These are phyloP conservation scores for Prosapia bicincta DNA, from an alignment of 2,888 invertebrate genomes.

Conservation along the genomic window DNA sequence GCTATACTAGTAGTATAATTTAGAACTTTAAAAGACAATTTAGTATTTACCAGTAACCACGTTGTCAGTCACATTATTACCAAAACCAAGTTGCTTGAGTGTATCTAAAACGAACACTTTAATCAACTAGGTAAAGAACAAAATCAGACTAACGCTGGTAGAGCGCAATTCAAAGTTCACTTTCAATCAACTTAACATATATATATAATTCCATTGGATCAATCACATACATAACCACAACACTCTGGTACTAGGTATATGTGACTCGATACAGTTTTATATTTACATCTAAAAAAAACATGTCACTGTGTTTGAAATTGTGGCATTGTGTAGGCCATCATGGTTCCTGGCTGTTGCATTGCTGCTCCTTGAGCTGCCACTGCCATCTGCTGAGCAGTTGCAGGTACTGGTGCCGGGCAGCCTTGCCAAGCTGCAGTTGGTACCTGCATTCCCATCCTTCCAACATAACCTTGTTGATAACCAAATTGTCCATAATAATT, in stretches of 20 bases:
- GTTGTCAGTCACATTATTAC: background rate
- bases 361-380: conserved; percentile 53
- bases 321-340: conserved; percentile 62
- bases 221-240: conserved; percentile 26
- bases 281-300: conserved; percentile 27
- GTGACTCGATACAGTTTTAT: conserved; percentile 27
- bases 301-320: conserved; percentile 84
- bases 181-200: background rate
- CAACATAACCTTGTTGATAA: conserved; percentile 49
- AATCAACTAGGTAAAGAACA: background rate
- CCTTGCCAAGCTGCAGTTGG: conserved; percentile 52
- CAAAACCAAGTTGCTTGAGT: background rate
- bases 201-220: background rate
- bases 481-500: conserved; percentile 56
- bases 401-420: conserved; percentile 44
- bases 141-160: background rate
- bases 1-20: background rate
- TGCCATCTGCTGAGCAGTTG: conserved; percentile 57
- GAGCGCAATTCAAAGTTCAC: conserved; percentile 2
- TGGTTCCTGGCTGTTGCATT: conserved; percentile 50
- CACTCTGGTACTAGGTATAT: conserved; percentile 28
- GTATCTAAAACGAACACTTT: conserved; percentile 2
- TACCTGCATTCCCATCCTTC: conserved; percentile 49
- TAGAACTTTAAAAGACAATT: background rate
- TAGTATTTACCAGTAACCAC: background rate